Conservation (phyloP, 2,113 vertebrate genomes). For the Elephas maximus region DNA sequence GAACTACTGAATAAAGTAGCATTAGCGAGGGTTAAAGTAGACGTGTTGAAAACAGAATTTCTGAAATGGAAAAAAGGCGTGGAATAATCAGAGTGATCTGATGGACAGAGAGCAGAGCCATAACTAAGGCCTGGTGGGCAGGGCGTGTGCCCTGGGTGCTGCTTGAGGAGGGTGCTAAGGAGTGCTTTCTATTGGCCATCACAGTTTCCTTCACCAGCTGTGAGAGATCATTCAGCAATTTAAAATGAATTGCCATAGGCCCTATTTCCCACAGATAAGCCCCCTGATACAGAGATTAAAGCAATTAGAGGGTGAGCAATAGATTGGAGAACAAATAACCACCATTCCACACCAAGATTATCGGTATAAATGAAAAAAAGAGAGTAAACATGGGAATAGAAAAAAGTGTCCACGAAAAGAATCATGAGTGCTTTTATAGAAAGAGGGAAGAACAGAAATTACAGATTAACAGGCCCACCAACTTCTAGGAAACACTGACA, state of each 20-base stretch:
- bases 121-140: too few relatives aligned
- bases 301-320: neutral
- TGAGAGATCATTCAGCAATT: too few relatives aligned
- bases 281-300: neutral
- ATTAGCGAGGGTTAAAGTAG: conserved; percentile 3
- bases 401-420: conserved; percentile 15
- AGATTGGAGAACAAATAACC: neutral
- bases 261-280: too few relatives aligned
- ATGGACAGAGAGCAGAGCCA: neutral
- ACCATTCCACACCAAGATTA: neutral
- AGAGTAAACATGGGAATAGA: neutral
- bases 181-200: too few relatives aligned
- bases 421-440: conserved; percentile 26
- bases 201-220: too few relatives aligned
- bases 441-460: conserved; percentile 32
- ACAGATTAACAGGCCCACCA: neutral
- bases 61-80: neutral
- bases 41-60: neutral
- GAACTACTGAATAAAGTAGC: conserved; percentile 48
- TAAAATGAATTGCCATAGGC: too few relatives aligned
- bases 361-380: neutral
- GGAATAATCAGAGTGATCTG: neutral
- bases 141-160: too few relatives aligned
- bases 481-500: neutral
- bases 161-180: too few relatives aligned